Base-by-base conservation (phyloP, 2,113 vertebrate genomes). In the Polypterus senegalus region DNA sequence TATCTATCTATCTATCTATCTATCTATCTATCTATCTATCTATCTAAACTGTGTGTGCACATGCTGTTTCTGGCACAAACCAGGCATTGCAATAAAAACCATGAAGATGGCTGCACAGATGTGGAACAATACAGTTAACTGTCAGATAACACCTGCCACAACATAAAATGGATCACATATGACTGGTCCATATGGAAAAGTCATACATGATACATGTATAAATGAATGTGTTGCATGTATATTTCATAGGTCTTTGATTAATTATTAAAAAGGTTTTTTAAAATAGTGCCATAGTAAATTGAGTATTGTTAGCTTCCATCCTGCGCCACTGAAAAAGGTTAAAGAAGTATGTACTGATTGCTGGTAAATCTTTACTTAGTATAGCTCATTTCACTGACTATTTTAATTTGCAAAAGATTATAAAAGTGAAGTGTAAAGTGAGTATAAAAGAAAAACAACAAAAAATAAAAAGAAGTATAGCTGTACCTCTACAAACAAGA, bases 111-210 rank as follows among this genome's bases (percentile, higher is more conserved):
- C 9, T 4, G 56, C 27, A 44, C 56, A 57, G 56, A 44, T 57
- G 56, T 44, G 27, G 11, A 57, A 57, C 27, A 57, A 4, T 44
- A 44, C 56, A 57, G 56, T 6, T 57, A 45, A 57, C 56, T 57
- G 56, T 45, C 56, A 3, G 5, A 5, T 44, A 57, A 57, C 56
- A 57, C 56, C 56, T 57, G 56, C 27, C 27, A 57, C 56, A 57
- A 57, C 56, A 45, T 57, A 43, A 57, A 11, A 57, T 57, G 4
- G 43, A 57, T 57, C 46, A 57, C 56, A 57, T 9, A 56, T 27
- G 27, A 56, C 54, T 57, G 56, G 46, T 45, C 56, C 56, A 57
- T 11, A 57, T 57, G 56, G 56, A 44, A 57, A 57, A 57, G n/a
- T 27, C 56, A 57, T 57, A 11, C 56, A 57, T 44, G 27, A 57